Evolutionary conservation across 2,888 invertebrate genomes (phyloP).

Genomic region (Erpobdella octoculata): DNA sequence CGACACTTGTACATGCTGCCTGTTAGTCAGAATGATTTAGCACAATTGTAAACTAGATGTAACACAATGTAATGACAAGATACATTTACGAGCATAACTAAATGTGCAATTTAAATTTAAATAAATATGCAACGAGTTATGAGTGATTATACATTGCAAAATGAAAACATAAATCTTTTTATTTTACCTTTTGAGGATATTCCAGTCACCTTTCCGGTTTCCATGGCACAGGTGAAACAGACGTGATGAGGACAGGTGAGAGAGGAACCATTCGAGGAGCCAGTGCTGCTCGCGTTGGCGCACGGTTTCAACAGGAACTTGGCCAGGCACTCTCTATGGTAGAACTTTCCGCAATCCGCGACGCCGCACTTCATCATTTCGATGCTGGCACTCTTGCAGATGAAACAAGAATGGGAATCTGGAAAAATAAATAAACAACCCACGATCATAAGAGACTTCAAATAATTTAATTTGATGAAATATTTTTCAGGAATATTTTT

Average conservation of each 20-base stretch:
- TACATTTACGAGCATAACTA: too few species aligned
- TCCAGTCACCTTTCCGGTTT: slow-evolving; percentile 35
- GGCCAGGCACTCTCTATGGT: slow-evolving; percentile 48
- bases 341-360: slow-evolving; percentile 47
- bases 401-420: slow-evolving; percentile 49
- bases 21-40: neutral
- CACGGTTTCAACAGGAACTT: slow-evolving; percentile 40
- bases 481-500: too few species aligned
- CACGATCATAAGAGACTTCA: neutral
- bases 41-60: neutral
- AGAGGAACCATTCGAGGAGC: slow-evolving; percentile 25
- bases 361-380: slow-evolving; percentile 43
- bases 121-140: too few species aligned
- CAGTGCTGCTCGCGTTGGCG: slow-evolving; percentile 36
- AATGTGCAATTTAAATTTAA: too few species aligned
- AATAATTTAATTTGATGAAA: neutral
- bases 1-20: slow-evolving; percentile 64
- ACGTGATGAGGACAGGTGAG: slow-evolving; percentile 47
- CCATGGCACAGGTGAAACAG: slow-evolving; percentile 48
- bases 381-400: slow-evolving; percentile 44
- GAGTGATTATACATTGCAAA: too few species aligned
- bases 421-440: slow-evolving; percentile 8
- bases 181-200: neutral
- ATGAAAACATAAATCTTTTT: neutral
- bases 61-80: neutral